phyloP scores from a whole-genome alignment of 2,888 invertebrate genomes.

The Theodoxus fluviatilis region DNA sequence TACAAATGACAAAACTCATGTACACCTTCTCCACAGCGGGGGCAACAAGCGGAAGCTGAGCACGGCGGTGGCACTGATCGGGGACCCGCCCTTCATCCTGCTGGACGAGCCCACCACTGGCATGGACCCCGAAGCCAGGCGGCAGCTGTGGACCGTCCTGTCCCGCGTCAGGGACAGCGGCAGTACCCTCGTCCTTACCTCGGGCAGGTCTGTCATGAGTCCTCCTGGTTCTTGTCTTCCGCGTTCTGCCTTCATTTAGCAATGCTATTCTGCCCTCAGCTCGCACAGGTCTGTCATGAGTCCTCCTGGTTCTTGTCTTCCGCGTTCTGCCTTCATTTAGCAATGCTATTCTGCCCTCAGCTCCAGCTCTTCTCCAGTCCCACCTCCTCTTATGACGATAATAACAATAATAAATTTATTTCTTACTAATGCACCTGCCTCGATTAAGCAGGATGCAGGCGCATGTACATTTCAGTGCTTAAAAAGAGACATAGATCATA shows the following conservation, averaged over 20 bases:
- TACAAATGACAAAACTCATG: too few species aligned
- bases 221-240: not conserved
- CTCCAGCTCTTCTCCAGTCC: too few species aligned
- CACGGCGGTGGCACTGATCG: constrained; percentile 56
- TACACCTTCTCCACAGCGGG: constrained; percentile 41
- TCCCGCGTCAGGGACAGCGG: constrained; percentile 72
- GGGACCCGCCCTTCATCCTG: constrained; percentile 53
- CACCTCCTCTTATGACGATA: too few species aligned
- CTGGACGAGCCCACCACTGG: constrained; percentile 68
- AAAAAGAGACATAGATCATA: too few species aligned
- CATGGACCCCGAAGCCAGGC: constrained; percentile 81
- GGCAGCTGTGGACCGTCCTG: constrained; percentile 75
- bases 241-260: not conserved
- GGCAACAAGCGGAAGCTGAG: constrained; percentile 59
- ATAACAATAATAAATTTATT: too few species aligned
- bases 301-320: not conserved
- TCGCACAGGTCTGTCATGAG: constrained; percentile 70
- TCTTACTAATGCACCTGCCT: too few species aligned
- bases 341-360: too few species aligned
- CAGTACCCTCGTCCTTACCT: constrained; percentile 80
- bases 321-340: not conserved
- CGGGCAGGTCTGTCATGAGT: constrained; percentile 65
- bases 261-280: too few species aligned
- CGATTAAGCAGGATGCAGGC: too few species aligned
- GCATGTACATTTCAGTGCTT: too few species aligned